Conservation (phyloP, 2,888 invertebrate species). For the Nudaria mundana region DNA sequence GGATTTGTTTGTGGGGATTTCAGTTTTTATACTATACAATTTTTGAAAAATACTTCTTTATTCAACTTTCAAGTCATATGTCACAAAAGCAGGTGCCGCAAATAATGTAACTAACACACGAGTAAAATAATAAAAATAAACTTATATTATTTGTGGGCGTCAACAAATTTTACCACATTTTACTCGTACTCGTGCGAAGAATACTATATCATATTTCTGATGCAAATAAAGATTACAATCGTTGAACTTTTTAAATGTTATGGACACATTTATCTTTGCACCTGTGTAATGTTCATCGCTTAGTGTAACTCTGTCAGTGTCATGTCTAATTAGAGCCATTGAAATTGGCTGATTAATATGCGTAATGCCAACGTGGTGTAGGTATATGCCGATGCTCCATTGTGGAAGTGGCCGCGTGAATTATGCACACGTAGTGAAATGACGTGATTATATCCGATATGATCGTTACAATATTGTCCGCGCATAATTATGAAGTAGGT, state of each 20-base stretch:
- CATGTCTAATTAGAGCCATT: constrained; percentile 76
- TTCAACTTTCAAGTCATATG: not conserved
- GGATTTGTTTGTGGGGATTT: constrained; percentile 32
- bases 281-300: constrained; percentile 51
- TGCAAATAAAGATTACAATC: constrained; percentile 22
- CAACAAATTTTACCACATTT: constrained; percentile 24
- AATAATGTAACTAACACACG: constrained; percentile 18
- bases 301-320: constrained; percentile 73
- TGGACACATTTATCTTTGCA: constrained; percentile 24
- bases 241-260: constrained; percentile 20
- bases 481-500: constrained; percentile 32
- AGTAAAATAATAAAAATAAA: constrained; percentile 42
- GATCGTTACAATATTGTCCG: constrained; percentile 38
- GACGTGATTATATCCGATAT: constrained; percentile 59
- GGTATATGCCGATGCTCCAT: constrained; percentile 63
- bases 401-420: constrained; percentile 55
- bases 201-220: constrained; percentile 15
- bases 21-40: constrained; percentile 7
- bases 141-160: constrained; percentile 42
- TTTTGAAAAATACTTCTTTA: not conserved
- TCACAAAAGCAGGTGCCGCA: constrained; percentile 5
- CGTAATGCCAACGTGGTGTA: constrained; percentile 63
- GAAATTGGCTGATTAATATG: constrained; percentile 75
- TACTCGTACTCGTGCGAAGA: not conserved
- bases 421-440: constrained; percentile 60